Evolutionary conservation across 2,888 invertebrate genomes (phyloP).

Genomic region (Aethes cnicana): DNA sequence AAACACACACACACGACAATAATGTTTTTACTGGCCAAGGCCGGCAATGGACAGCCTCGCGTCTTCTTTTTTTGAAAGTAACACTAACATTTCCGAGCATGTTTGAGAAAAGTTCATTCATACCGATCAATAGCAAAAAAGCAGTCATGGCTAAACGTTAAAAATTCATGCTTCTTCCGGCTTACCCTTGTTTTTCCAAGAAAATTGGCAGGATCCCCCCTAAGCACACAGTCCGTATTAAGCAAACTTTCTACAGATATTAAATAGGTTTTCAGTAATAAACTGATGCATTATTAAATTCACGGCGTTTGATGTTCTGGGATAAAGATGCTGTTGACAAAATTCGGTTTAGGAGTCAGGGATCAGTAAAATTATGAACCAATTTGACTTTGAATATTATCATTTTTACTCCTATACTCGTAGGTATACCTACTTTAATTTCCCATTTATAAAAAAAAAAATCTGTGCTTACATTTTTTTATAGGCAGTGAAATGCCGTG

Average conservation of each 20-base stretch:
- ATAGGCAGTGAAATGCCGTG: no score
- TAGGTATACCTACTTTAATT: no score
- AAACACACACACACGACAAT: no score
- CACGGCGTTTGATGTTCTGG: conserved; percentile 56
- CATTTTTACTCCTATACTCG: no score
- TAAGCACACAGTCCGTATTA: conserved; percentile 48
- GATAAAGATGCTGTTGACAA: conserved; percentile 43
- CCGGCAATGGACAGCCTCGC: no score
- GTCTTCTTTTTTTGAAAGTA: no score
- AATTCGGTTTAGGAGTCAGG: conserved; percentile 33
- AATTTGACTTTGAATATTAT: no score
- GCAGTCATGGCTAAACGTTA: conserved; percentile 40
- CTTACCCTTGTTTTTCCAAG: conserved; percentile 72
- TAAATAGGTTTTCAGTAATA: conserved; percentile 57
- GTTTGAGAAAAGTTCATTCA: no score
- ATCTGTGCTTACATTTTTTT: no score
- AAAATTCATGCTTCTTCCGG: conserved; percentile 54
- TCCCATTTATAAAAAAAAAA: no score
- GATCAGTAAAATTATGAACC: background rate
- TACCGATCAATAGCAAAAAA: conserved; percentile 35
- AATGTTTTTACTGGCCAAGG: no score
- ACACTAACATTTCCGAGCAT: no score
- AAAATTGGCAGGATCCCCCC: conserved; percentile 63
- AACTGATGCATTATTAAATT: conserved; percentile 73
- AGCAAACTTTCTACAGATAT: conserved; percentile 54